phyloP scores from a whole-genome alignment of 2,113 vertebrate species.

The Onychostruthus taczanowskii region DNA sequence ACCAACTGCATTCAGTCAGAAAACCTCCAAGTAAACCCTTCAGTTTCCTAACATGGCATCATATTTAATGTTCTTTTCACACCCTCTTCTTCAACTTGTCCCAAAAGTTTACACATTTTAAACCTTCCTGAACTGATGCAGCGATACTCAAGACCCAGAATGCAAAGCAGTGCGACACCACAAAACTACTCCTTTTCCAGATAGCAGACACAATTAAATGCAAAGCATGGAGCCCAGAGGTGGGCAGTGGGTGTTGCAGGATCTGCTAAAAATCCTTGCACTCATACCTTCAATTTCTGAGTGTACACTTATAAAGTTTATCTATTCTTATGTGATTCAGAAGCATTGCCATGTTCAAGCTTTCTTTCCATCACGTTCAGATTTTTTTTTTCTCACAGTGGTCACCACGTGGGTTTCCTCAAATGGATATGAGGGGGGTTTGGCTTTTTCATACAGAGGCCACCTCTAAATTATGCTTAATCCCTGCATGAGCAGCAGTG shows the following conservation, averaged over 20 bases:
- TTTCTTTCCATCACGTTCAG: not conserved
- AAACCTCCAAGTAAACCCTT: not conserved
- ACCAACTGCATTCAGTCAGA: not conserved
- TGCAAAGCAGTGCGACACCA: fast-evolving
- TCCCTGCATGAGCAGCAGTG: not conserved
- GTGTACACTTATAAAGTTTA: not conserved
- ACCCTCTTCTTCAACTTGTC: not conserved
- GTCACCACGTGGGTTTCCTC: not conserved
- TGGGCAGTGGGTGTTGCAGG: not conserved
- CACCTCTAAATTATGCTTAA: not conserved
- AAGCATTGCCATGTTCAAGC: not conserved
- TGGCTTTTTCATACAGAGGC: not conserved
- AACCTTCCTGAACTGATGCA: not conserved
- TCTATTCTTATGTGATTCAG: not conserved
- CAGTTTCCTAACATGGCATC: not conserved
- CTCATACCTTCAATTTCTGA: not conserved
- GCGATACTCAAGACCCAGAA: not conserved
- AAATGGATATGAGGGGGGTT: fast-evolving
- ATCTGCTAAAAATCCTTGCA: not conserved
- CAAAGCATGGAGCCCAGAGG: not conserved
- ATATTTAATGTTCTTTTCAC: not conserved
- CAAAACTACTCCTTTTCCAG: not conserved
- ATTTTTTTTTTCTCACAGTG: not conserved
- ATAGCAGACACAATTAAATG: not conserved
- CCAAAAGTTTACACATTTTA: not conserved